A percentile compares a stretch with the other conserved stretches of the same genome.
These are phyloP conservation scores for Drosophila bunnanda DNA, from an alignment of 2,888 invertebrate species.

Conservation along the genomic window DNA sequence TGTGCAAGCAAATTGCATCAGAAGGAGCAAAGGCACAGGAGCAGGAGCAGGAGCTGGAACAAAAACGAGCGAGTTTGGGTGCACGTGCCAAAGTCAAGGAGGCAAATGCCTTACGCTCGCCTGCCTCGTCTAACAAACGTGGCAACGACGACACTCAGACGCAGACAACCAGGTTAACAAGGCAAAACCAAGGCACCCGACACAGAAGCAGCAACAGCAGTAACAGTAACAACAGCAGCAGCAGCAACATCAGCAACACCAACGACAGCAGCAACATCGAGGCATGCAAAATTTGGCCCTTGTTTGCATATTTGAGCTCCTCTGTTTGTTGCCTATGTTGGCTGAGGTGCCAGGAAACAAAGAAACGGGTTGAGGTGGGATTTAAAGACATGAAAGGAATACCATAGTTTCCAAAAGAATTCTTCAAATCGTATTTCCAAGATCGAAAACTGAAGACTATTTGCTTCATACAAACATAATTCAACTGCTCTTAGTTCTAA, in stretches of 20 bases:
- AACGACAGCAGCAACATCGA: conserved; percentile 9
- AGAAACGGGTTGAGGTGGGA: conserved; percentile 11
- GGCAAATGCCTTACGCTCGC: conserved; percentile 75
- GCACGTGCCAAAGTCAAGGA: conserved; percentile 68
- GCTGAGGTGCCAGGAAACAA: conserved; percentile 21
- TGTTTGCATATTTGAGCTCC: conserved; percentile 60
- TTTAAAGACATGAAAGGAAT: conserved; percentile 5
- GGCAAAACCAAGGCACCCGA: conserved; percentile 44
- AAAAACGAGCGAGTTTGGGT: conserved; percentile 25
- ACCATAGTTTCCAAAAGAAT: background rate
- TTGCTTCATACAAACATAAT: too few species aligned
- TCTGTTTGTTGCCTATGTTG: conserved; percentile 41
- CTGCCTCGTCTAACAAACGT: conserved; percentile 72
- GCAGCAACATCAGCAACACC: conserved; percentile 1
- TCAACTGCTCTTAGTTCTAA: background rate
- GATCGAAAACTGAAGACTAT: background rate
- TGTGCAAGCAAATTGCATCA: conserved; percentile 74
- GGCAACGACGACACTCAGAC: conserved; percentile 48
- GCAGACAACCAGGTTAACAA: conserved; percentile 65
- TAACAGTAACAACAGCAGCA: conserved; percentile 12
- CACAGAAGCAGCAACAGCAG: conserved; percentile 2
- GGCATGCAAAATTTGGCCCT: conserved; percentile 49
- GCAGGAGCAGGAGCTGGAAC: background rate
- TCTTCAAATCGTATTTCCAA: background rate
- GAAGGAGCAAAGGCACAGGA: conserved; percentile 29